Evolutionary conservation across 2,888 invertebrate genomes (phyloP), one percentile per base, ranked within the genome.

Genomic region (Iphiclides podalirius): DNA sequence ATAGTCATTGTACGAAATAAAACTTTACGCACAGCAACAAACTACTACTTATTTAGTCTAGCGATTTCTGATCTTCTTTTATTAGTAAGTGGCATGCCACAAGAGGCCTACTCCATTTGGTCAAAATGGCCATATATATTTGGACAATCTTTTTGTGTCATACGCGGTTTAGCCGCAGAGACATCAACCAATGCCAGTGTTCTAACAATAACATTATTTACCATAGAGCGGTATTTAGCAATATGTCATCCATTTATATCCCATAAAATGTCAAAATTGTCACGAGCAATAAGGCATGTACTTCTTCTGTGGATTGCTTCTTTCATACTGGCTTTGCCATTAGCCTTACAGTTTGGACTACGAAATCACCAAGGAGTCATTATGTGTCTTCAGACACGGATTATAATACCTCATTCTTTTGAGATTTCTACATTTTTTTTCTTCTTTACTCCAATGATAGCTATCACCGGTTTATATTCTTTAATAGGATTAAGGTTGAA

Each of bases 201-300:
- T 0, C 72, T 94, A 37, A 94, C 93, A 1, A 96, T 96, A 55
- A 95, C 95, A 0, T 92, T 95, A 11, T 97, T 96, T 75, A 96
- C 96, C 0, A 91, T 94, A 31, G 96, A 96, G 72, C 89, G 92
- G 51, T 92, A 92, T 59, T 75, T 92, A 52, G 92, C 92, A 7
- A 92, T 92, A 53, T 92, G 92, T 58, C 91, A 92, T 60, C 92
- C 92, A 1, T 92, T 92, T 60, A 72, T 91, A 26, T 90, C 91
- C 2, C 96, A 97, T 70, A 95, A 95, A 53, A 94, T 96, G 93
- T 96, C 96, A 2, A 96, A 96, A 66, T 82, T 97, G 33, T 94
- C 95, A 11, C 90, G 98, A 20, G 97, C 96, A 7, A 90, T 95
- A 47, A 94, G 94, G 69, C 92, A 95, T 62, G 95, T 98, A 33